These are phyloP conservation scores for Microcebus ravelobensis DNA, from an alignment of 2,113 vertebrate species.

Conservation along the genomic window DNA sequence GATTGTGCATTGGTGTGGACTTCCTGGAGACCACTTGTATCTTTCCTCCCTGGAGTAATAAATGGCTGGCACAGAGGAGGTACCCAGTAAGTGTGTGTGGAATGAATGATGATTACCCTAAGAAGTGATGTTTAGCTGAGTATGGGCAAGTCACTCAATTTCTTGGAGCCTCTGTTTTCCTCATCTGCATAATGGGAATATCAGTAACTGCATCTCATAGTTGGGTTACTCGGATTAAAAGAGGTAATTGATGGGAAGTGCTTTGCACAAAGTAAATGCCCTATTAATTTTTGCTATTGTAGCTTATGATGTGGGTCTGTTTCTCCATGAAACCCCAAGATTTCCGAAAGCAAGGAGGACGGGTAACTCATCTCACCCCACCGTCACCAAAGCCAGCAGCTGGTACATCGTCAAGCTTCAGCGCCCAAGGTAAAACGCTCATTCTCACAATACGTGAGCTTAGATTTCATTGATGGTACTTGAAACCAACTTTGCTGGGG, in stretches of 20 bases:
- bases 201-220: neutral
- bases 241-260: no score
- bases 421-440: neutral
- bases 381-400: neutral
- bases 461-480: neutral
- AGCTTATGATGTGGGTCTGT: neutral
- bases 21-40: neutral
- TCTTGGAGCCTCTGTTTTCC: neutral
- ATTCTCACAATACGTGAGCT: neutral
- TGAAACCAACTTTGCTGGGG: neutral
- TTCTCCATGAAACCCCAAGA: neutral
- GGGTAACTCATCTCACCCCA: neutral
- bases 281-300: neutral
- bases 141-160: neutral
- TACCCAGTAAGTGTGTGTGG: neutral
- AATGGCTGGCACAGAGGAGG: neutral
- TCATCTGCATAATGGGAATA: neutral
- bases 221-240: neutral
- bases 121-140: neutral
- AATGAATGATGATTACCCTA: neutral
- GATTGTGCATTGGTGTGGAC: neutral
- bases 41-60: neutral
- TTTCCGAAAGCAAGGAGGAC: neutral
- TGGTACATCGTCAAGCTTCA: neutral
- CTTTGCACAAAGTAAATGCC: neutral